Evolutionary conservation across 1,140 invertebrate genomes (phyloP).

Genomic region (Subanguina moxae): DNA sequence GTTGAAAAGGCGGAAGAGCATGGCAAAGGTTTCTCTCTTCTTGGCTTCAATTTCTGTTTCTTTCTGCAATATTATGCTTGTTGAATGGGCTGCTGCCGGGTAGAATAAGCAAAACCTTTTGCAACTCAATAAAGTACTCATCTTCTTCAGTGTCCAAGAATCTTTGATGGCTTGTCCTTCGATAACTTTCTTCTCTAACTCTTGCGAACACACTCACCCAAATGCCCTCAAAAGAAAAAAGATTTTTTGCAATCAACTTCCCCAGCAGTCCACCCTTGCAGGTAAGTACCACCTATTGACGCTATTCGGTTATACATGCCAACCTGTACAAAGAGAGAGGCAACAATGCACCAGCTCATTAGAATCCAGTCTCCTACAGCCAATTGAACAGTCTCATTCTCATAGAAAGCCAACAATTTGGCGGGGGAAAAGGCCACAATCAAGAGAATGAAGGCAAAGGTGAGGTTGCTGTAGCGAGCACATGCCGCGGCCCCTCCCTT

Average conservation of each 20-base stretch:
- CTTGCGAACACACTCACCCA: slow-evolving; percentile 50
- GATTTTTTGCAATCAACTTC: no score
- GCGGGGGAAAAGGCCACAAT: slow-evolving; percentile 55
- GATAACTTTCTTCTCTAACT: slow-evolving; percentile 40
- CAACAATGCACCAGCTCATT: slow-evolving; percentile 54
- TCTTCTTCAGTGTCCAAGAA: slow-evolving; percentile 12
- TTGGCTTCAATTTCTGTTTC: slow-evolving; percentile 39
- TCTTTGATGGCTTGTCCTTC: slow-evolving; percentile 11
- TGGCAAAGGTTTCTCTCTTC: slow-evolving; percentile 46
- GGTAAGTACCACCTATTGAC: no score
- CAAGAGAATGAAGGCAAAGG: slow-evolving; percentile 42
- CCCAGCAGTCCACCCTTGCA: no score
- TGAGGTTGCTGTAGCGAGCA: slow-evolving; percentile 14
- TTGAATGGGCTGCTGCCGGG: no score
- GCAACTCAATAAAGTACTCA: slow-evolving; percentile 41
- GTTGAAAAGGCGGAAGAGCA: slow-evolving; percentile 42
- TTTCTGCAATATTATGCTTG: slow-evolving; percentile 19
- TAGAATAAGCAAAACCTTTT: neutral
- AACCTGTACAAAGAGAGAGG: slow-evolving; percentile 51
- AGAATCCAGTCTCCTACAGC: slow-evolving; percentile 56
- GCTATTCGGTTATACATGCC: no score
- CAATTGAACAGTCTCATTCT: slow-evolving; percentile 46
- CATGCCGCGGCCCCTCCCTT: slow-evolving; percentile 46
- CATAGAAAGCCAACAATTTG: slow-evolving; percentile 56
- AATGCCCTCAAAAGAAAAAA: slow-evolving; percentile 39